Percentiles rank a stretch among this genome's conserved stretches.
phyloP scores from a whole-genome alignment of 2,797 vertebrate genomes.

The Acrossocheilus fasciatus region DNA sequence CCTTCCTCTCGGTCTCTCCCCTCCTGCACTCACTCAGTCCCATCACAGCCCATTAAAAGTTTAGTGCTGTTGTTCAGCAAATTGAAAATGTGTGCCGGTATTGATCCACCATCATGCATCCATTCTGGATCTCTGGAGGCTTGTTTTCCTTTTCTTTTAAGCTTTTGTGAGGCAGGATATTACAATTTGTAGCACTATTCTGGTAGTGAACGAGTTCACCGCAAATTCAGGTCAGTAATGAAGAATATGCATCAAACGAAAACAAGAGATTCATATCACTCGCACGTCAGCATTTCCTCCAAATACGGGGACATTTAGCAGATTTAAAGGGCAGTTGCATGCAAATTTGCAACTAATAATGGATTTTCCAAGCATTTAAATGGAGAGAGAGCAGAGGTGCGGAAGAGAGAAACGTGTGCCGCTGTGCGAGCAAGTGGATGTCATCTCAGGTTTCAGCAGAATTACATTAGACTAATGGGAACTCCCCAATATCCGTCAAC shows the following conservation, averaged over 20 bases:
- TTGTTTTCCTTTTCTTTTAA: slow-evolving; percentile 50
- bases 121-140: slow-evolving; percentile 57
- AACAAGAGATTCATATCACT: background rate
- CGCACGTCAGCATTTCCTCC: slow-evolving; percentile 1
- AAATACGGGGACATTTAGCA: background rate
- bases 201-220: background rate
- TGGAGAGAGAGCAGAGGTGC: background rate
- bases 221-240: background rate
- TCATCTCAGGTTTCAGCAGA: slow-evolving; percentile 65
- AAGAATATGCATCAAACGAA: background rate
- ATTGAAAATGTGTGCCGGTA: slow-evolving; percentile 52
- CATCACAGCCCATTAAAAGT: slow-evolving; percentile 57
- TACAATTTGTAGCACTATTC: background rate
- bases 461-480: slow-evolving; percentile 68
- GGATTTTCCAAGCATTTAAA: slow-evolving; percentile 26
- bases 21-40: slow-evolving; percentile 13
- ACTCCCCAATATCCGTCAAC: slow-evolving; percentile 76
- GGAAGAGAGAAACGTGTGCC: background rate
- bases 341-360: background rate
- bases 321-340: background rate
- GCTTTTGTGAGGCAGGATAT: slow-evolving; percentile 42
- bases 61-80: slow-evolving; percentile 54
- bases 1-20: slow-evolving; percentile 11
- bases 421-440: slow-evolving; percentile 43
- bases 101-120: slow-evolving; percentile 54